Percentiles rank a stretch among this genome's conserved stretches.
These are phyloP conservation scores for Atta texana DNA, from an alignment of 1,140 invertebrate genomes.

Conservation along the genomic window DNA sequence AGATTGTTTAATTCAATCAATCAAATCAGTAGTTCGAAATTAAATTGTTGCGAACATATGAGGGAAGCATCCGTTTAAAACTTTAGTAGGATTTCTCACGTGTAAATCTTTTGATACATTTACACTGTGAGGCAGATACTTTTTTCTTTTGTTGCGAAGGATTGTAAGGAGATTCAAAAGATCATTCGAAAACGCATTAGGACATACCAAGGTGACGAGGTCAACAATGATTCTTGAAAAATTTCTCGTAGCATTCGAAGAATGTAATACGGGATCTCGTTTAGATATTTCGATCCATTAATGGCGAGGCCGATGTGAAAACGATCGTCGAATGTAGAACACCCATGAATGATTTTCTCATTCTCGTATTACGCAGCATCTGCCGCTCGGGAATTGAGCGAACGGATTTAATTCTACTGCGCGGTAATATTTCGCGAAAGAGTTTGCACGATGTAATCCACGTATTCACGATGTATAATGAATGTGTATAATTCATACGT, in stretches of 20 bases:
- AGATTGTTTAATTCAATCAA: not conserved
- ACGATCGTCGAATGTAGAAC: constrained; percentile 26
- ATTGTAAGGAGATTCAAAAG: constrained; percentile 50
- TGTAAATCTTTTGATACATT: constrained; percentile 15
- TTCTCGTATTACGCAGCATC: not conserved
- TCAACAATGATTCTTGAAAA: constrained; percentile 67
- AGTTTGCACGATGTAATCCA: constrained; percentile 8
- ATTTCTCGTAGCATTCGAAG: constrained; percentile 73
- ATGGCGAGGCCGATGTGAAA: not conserved
- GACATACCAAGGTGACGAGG: constrained; percentile 74
- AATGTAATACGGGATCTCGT: constrained; percentile 83
- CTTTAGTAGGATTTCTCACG: not conserved
- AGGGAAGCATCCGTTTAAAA: constrained; percentile 14
- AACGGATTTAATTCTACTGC: constrained; percentile 48
- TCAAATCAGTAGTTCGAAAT: not conserved
- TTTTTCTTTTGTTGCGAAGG: constrained; percentile 28
- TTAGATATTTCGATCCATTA: constrained; percentile 74
- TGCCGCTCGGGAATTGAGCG: not conserved
- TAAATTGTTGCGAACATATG: constrained; percentile 2
- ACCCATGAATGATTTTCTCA: constrained; percentile 25
- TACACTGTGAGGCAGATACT: not conserved
- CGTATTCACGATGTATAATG: constrained; percentile 1
- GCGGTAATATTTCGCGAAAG: constrained; percentile 6
- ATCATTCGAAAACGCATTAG: constrained; percentile 83
- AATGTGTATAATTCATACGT: constrained; percentile 12